Conservation (phyloP, 1,140 invertebrate genomes). For the Stenopsyche tienmushanensis region DNA sequence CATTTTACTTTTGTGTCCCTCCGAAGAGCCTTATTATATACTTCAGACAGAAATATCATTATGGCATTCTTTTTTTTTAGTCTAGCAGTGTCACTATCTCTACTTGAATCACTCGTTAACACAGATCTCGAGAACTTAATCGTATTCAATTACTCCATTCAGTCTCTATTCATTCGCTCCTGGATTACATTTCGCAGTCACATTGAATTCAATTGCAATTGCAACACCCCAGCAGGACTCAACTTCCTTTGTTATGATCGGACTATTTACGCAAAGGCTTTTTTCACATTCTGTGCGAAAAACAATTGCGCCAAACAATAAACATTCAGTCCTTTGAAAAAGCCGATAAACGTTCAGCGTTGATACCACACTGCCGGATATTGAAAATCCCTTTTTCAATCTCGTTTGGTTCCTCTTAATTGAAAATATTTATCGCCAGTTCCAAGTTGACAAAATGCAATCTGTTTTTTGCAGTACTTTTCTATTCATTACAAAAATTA, state of each 20-base stretch:
- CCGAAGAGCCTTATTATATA: neutral
- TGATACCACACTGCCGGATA: too few relatives aligned
- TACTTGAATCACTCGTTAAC: neutral
- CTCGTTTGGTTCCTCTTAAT: too few relatives aligned
- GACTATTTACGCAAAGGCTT: neutral
- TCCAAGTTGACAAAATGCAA: too few relatives aligned
- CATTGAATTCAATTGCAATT: neutral
- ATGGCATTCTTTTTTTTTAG: too few relatives aligned
- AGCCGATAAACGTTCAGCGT: too few relatives aligned
- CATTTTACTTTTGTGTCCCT: too few relatives aligned
- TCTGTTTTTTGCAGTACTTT: too few relatives aligned
- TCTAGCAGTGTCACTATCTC: neutral
- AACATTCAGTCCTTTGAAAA: too few relatives aligned
- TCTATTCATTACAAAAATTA: too few relatives aligned
- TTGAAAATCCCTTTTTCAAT: too few relatives aligned
- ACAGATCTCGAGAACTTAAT: neutral
- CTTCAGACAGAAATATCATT: too few relatives aligned
- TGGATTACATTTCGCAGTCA: neutral
- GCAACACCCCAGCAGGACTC: neutral
- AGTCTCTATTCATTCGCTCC: neutral
- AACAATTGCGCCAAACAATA: neutral
- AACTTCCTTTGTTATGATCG: neutral
- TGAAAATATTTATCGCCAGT: too few relatives aligned
- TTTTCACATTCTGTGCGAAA: neutral
- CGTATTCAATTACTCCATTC: neutral